These are phyloP conservation scores for Nipponacmea schrenckii DNA, from an alignment of 2,888 invertebrate species.

Conservation along the genomic window DNA sequence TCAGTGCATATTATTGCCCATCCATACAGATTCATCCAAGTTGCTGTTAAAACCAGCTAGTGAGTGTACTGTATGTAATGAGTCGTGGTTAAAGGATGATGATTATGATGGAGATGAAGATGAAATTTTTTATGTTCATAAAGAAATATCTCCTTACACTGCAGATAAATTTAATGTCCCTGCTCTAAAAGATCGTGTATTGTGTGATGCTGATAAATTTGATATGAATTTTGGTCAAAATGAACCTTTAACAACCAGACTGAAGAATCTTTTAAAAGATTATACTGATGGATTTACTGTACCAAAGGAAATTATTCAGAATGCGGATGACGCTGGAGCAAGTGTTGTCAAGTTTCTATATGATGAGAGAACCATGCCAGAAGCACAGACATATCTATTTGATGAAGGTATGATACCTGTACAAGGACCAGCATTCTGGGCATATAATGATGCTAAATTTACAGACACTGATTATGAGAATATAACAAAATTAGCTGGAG, in stretches of 20 bases:
- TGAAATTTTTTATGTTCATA: constrained; percentile 42
- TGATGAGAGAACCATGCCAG: constrained; percentile 49
- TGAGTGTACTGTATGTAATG: constrained; percentile 21
- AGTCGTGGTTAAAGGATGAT: not conserved
- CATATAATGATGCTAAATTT: constrained; percentile 54
- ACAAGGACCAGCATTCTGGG: constrained; percentile 58
- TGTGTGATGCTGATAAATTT: constrained; percentile 38
- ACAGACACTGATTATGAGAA: constrained; percentile 51
- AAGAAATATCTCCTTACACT: constrained; percentile 30
- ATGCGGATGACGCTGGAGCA: constrained; percentile 62
- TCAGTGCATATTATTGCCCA: constrained; percentile 12
- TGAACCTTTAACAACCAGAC: constrained; percentile 50
- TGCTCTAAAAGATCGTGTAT: constrained; percentile 39
- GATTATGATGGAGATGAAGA: not conserved
- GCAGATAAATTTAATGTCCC: constrained; percentile 44
- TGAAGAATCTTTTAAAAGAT: constrained; percentile 47
- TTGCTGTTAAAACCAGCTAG: constrained; percentile 19
- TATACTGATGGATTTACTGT: constrained; percentile 60
- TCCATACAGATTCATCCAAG: not conserved
- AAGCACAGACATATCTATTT: constrained; percentile 38
- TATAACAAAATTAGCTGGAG: constrained; percentile 52
- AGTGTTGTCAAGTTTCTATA: constrained; percentile 49
- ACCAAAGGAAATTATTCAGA: constrained; percentile 59
- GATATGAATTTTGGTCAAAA: constrained; percentile 47
- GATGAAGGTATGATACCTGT: constrained; percentile 45